Evolutionary conservation across 2,113 vertebrate species (phyloP).

Genomic region (Myocastor coypus): DNA sequence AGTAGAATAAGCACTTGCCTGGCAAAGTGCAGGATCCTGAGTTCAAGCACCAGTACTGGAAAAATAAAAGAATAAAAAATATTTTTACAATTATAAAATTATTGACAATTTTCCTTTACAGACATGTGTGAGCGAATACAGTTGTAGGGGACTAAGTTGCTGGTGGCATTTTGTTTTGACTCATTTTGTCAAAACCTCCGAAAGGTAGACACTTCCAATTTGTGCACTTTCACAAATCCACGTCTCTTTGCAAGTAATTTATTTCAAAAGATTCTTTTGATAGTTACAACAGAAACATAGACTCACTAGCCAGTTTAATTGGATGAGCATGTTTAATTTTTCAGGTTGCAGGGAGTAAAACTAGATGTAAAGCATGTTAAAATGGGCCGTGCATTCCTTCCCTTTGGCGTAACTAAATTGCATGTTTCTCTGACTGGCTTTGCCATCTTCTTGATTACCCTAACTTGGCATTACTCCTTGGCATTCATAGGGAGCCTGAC

Average conservation of each 20-base stretch:
- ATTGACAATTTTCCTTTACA: not conserved
- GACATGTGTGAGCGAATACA: not conserved
- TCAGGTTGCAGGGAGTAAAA: not conserved
- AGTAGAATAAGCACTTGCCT: too few species aligned
- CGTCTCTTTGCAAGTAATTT: not conserved
- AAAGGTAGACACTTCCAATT: not conserved
- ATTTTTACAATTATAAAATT: too few species aligned
- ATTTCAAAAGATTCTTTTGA: not conserved
- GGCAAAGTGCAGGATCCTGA: too few species aligned
- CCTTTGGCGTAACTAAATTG: not conserved
- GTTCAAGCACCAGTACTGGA: too few species aligned
- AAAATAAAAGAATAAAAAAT: too few species aligned
- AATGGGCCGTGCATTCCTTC: not conserved
- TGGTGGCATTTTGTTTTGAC: not conserved
- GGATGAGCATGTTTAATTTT: not conserved
- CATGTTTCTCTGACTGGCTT: not conserved
- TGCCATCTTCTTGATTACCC: not conserved
- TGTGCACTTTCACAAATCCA: not conserved
- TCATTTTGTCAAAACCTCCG: not conserved
- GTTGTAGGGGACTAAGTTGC: too few species aligned
- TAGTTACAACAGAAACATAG: conserved; percentile 2
- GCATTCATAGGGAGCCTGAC: not conserved
- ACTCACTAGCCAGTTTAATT: not conserved
- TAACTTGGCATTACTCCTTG: conserved; percentile 20
- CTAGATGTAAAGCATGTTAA: not conserved